Evolutionary conservation across 2,888 invertebrate species (phyloP).

Genomic region (Entomobrya proxima): DNA sequence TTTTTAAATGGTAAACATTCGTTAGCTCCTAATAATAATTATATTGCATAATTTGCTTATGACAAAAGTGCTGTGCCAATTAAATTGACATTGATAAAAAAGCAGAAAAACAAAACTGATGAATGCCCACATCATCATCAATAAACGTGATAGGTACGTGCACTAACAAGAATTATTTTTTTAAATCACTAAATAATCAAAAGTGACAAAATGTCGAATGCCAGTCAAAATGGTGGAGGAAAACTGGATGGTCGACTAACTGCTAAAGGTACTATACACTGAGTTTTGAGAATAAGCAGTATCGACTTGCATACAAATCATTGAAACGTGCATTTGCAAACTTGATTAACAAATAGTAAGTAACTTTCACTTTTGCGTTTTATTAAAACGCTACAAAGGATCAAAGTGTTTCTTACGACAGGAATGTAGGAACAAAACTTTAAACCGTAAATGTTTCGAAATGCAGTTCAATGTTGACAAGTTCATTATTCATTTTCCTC

Average conservation of each 20-base stretch:
- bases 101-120: background rate
- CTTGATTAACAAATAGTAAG: background rate
- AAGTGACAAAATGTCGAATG: background rate
- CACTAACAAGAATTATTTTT: background rate
- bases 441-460: background rate
- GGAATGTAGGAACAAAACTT: background rate
- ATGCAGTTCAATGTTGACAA: background rate
- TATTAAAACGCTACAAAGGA: background rate
- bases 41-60: background rate
- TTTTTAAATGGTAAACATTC: no score
- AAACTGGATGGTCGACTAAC: background rate
- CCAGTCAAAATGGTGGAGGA: background rate
- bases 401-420: background rate
- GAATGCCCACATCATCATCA: background rate
- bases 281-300: no score
- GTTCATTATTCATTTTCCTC: background rate
- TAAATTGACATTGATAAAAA: conserved; percentile 19
- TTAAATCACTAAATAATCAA: background rate
- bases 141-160: background rate
- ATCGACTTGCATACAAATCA: background rate
- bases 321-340: background rate
- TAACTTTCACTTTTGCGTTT: background rate
- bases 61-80: background rate
- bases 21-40: background rate
- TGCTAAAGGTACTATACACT: background rate